A percentile compares a stretch with the other conserved stretches of the same genome.
phyloP scores from a whole-genome alignment of 1,140 invertebrate species.

The Tetragonula clypearis region DNA sequence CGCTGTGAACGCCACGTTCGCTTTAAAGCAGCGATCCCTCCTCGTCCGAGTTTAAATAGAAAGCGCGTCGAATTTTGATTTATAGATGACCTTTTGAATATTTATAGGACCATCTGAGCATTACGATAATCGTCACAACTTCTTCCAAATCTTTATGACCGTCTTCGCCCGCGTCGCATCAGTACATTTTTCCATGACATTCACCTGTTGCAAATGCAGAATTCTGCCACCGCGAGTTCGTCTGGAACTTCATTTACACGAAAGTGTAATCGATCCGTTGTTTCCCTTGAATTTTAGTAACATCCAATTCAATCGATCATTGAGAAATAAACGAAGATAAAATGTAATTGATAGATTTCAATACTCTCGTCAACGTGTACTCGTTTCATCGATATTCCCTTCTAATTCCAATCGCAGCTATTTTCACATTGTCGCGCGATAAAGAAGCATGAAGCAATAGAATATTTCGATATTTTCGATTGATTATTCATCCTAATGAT shows the following conservation, averaged over 20 bases:
- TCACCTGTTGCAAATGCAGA: background rate
- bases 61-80: conserved; percentile 45
- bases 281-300: too few species aligned
- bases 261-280: too few species aligned
- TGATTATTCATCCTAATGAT: background rate
- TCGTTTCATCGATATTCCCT: background rate
- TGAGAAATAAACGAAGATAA: background rate
- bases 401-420: background rate
- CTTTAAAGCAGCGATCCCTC: background rate
- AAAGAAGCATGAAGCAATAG: background rate
- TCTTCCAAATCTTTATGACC: background rate
- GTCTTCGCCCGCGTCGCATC: rapidly evolving
- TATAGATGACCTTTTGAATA: conserved; percentile 24
- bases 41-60: conserved; percentile 14
- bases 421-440: background rate
- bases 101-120: background rate
- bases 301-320: background rate
- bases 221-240: background rate
- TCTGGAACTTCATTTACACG: too few species aligned
- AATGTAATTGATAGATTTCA: background rate
- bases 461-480: background rate
- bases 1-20: background rate
- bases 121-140: background rate
- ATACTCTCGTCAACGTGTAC: background rate
- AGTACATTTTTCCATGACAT: too few species aligned